These are phyloP conservation scores for Albula goreensis DNA, from an alignment of 2,113 vertebrate genomes.

Conservation along the genomic window DNA sequence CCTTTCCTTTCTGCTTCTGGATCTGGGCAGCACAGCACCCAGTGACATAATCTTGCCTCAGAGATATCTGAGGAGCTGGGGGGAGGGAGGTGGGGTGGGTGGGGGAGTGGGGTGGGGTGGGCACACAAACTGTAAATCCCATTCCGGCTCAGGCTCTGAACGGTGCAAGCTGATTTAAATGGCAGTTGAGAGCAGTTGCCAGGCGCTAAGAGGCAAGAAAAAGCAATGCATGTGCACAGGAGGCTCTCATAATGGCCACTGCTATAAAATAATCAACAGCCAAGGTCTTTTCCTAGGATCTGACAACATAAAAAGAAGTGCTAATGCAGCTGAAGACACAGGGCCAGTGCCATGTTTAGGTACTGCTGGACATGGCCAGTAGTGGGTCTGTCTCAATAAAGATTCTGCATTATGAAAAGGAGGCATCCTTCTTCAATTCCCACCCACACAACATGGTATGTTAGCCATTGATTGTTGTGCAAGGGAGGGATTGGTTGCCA, in stretches of 20 bases:
- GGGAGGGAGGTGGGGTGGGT: neutral
- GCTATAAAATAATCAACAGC: neutral
- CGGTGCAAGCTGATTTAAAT: neutral
- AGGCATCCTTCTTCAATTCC: neutral
- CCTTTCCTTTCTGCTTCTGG: neutral
- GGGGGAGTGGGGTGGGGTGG: too few relatives aligned
- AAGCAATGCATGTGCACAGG: neutral
- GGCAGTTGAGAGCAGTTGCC: neutral
- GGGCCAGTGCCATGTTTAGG: neutral
- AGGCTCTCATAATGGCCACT: neutral
- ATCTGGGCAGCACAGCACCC: neutral
- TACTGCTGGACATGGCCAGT: neutral
- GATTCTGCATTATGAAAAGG: neutral
- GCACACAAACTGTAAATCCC: neutral
- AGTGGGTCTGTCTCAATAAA: neutral
- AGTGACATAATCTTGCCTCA: neutral
- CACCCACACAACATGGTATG: neutral
- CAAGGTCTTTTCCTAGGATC: neutral
- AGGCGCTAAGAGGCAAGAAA: neutral
- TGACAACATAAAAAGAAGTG: neutral
- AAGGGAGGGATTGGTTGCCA: conserved; percentile 7
- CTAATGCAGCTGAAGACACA: neutral
- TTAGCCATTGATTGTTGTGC: conserved; percentile 14
- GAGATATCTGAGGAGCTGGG: neutral
- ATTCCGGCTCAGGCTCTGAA: neutral